phyloP scores from a whole-genome alignment of 2,888 invertebrate genomes.

The Euspilapteryx auroguttella region DNA sequence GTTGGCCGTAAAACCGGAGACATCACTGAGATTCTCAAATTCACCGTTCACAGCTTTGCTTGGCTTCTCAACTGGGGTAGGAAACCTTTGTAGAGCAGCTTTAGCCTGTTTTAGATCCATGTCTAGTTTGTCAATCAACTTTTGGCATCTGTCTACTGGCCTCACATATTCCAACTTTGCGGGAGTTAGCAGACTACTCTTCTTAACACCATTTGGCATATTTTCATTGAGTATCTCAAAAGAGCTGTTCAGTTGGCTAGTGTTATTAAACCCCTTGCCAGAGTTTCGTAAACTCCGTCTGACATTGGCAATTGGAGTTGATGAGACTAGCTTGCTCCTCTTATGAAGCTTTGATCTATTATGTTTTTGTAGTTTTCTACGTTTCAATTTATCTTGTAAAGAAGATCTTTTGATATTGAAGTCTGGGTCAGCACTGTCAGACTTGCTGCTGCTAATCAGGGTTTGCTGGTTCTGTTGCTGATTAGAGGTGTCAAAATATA shows the following conservation, averaged over 20 bases:
- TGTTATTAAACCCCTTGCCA: conserved; percentile 20
- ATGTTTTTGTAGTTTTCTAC: conserved; percentile 19
- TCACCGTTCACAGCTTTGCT: conserved; percentile 18
- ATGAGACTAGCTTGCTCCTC: conserved; percentile 32
- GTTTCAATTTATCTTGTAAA: conserved; percentile 22
- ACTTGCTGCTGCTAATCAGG: conserved; percentile 20
- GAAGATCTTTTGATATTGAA: conserved; percentile 38
- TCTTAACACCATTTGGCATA: conserved; percentile 14
- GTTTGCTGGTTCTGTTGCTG: conserved; percentile 17
- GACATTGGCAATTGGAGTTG: conserved; percentile 30
- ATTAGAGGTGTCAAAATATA: conserved; percentile 28
- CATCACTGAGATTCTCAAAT: conserved; percentile 47
- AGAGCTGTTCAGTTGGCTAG: conserved; percentile 23
- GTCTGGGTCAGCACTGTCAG: conserved; percentile 31
- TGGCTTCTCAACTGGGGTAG: neutral
- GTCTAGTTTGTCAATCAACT: neutral
- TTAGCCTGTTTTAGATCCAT: no score
- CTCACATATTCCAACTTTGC: conserved; percentile 8
- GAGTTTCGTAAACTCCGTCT: conserved; percentile 34
- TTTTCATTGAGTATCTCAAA: conserved; percentile 21
- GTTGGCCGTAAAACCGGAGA: conserved; percentile 50
- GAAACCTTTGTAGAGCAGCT: no score
- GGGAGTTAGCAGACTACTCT: conserved; percentile 5
- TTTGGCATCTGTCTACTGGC: neutral
- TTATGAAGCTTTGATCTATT: conserved; percentile 19